phyloP scores from a whole-genome alignment of 2,797 vertebrate species.

The Pelodytes ibericus region DNA sequence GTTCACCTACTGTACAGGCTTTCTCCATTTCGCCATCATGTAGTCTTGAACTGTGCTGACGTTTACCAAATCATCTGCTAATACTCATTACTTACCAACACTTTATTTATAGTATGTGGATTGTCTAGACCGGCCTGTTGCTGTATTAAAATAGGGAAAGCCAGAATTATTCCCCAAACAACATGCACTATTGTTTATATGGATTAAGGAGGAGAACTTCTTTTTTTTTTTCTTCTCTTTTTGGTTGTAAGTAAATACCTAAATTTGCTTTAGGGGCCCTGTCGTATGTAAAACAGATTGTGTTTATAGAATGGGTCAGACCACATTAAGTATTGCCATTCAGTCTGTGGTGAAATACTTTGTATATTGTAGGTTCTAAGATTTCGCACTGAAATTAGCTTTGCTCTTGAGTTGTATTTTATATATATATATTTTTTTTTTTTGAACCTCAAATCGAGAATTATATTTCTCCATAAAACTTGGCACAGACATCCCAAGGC shows the following conservation, averaged over 20 bases:
- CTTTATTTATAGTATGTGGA: not conserved
- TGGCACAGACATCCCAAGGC: constrained; percentile 54
- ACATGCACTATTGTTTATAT: not conserved
- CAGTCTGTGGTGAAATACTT: constrained; percentile 46
- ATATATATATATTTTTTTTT: no score
- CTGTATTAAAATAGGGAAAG: not conserved
- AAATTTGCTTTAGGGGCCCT: constrained; percentile 48
- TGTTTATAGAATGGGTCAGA: constrained; percentile 48
- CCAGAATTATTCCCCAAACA: not conserved
- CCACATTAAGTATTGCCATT: constrained; percentile 38
- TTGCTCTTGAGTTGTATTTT: constrained; percentile 40
- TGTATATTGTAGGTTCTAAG: constrained; percentile 49
- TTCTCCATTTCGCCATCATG: no score
- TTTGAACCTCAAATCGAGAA: constrained; percentile 54
- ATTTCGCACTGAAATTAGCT: constrained; percentile 54
- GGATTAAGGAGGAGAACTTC: not conserved
- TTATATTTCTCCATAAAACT: constrained; percentile 58
- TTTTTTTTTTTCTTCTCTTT: not conserved
- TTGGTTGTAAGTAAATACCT: constrained; percentile 46
- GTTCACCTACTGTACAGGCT: no score
- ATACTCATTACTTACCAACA: constrained; percentile 32
- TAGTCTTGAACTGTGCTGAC: no score
- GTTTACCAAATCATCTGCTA: no score
- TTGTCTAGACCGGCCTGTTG: not conserved
- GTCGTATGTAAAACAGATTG: constrained; percentile 1